Evolutionary conservation across 2,888 invertebrate genomes (phyloP), one percentile per base, ranked within the genome.

Genomic region (Dichetophora obliterata): DNA sequence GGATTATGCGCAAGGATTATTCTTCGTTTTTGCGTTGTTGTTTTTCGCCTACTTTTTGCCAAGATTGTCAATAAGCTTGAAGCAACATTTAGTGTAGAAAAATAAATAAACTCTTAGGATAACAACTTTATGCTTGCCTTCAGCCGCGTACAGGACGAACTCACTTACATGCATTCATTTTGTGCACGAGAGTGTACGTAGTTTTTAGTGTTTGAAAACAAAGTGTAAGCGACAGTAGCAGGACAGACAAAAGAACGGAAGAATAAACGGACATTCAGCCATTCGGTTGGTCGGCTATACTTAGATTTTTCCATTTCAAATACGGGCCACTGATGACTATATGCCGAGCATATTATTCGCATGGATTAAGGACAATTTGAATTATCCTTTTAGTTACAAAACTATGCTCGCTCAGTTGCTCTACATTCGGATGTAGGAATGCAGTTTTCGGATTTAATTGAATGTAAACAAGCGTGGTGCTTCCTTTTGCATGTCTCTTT

Each of bases 311-410:
- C 6, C 14, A 11, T 43, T 43, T 43, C 75, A 78, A 78, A 78
- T 78, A 34, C 75, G 77, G 77, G 77, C 77, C 75, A 75, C 65
- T 75, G 75, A 78, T 78, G 77, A 59, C 57, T 16, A 48, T 37
- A 61, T 50, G 27, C 31, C 65, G 48, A 65, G 65, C 73, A 63
- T 52, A 66, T 73, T 65, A 74, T 74, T 66, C 72, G 72, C 66
- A 72, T 76, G 76, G 76, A 76, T 76, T 76, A 76, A 73, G 54
- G 72, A 76, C 76, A 76, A 76, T 73, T 76, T 57, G 70, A 27
- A 50, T 77, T 74, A 74, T 73, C 74, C 77, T 77, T 68, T 74
- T 59, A 63, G 73, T 74, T 74, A 48, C 24, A 34, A 65, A 74
- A 74, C 74, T 65, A 74, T 34, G 22, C 52, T 50, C 52, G 74